Evolutionary conservation across 2,797 vertebrate species (phyloP).

Genomic region (Gephyroberyx darwinii): DNA sequence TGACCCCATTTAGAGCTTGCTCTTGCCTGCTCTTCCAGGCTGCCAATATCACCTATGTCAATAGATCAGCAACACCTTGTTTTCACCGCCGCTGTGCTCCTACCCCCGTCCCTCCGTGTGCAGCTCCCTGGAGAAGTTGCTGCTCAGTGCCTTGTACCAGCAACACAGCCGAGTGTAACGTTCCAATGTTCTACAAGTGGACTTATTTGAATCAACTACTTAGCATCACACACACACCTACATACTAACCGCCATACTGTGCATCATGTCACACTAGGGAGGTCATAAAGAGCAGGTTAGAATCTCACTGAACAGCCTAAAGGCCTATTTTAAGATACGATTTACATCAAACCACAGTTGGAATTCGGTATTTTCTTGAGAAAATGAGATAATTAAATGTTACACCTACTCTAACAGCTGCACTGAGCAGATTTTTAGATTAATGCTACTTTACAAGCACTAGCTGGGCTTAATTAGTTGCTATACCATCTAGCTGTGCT

Average conservation of each 20-base stretch:
- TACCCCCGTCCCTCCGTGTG: background rate
- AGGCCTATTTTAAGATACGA: slow-evolving; percentile 48
- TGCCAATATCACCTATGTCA: slow-evolving; percentile 63
- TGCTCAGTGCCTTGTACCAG: slow-evolving; percentile 43
- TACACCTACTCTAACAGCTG: slow-evolving; percentile 35
- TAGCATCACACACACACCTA: slow-evolving; percentile 35
- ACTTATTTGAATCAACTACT: slow-evolving; percentile 37
- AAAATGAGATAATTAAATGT: slow-evolving; percentile 41
- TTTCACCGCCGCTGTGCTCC: slow-evolving; percentile 31
- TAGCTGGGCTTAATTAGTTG: slow-evolving; percentile 15
- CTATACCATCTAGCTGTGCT: slow-evolving; percentile 13
- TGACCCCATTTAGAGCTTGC: slow-evolving; percentile 49
- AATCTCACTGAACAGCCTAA: slow-evolving; percentile 32
- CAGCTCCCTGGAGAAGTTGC: slow-evolving; percentile 42
- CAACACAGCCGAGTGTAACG: slow-evolving; percentile 34
- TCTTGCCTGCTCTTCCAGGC: slow-evolving; percentile 28
- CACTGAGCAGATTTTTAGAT: slow-evolving; percentile 30
- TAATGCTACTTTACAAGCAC: slow-evolving; percentile 32
- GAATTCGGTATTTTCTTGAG: slow-evolving; percentile 37
- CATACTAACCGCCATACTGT: slow-evolving; percentile 60
- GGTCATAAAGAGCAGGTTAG: slow-evolving; percentile 61
- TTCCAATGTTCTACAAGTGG: slow-evolving; percentile 50
- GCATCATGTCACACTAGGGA: slow-evolving; percentile 64
- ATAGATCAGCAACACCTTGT: slow-evolving; percentile 38
- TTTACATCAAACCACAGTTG: slow-evolving; percentile 22